Conservation (phyloP, 1,140 invertebrate genomes). For the Lordiphosa mommai region DNA sequence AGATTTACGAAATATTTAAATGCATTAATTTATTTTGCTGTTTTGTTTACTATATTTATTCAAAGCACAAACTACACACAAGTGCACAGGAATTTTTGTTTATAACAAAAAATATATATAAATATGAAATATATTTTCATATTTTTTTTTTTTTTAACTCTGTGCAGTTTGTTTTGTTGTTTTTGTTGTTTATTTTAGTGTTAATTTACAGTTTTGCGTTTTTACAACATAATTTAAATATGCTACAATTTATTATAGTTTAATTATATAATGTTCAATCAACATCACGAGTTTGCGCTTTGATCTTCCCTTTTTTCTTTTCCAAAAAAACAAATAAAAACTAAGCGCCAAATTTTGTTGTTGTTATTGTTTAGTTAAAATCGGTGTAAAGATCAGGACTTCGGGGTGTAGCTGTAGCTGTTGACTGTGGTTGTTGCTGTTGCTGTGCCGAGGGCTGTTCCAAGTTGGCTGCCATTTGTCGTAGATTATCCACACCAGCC, state of each 20-base stretch:
- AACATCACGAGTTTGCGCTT: constrained; percentile 72
- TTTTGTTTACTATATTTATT: constrained; percentile 42
- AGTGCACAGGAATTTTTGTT: constrained; percentile 56
- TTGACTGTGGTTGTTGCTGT: constrained; percentile 33
- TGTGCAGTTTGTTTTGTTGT: constrained; percentile 11
- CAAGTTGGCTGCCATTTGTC: constrained; percentile 80
- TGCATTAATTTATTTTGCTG: constrained; percentile 37
- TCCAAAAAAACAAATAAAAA: constrained; percentile 32
- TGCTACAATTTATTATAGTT: constrained; percentile 46
- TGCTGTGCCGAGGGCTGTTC: constrained; percentile 42
- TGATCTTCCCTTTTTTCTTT: constrained; percentile 43
- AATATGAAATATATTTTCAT: constrained; percentile 8
- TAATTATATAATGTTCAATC: constrained; percentile 54
- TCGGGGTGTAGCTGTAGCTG: constrained; percentile 36
- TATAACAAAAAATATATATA: constrained; percentile 57
- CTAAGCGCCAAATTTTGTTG: constrained; percentile 6
- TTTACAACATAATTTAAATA: constrained; percentile 50
- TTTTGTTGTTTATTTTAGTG: constrained; percentile 12
- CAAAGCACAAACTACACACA: constrained; percentile 58
- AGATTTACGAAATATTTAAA: too few relatives aligned
- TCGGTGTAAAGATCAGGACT: constrained; percentile 68
- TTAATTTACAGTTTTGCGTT: constrained; percentile 32
- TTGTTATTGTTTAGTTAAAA: constrained; percentile 45
- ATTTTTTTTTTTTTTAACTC: constrained; percentile 7
- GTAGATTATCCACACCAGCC: constrained; percentile 84